Percentiles rank a stretch among this genome's conserved stretches.
These are phyloP conservation scores for Aphelocoma coerulescens DNA, from an alignment of 2,113 vertebrate genomes.

Conservation along the genomic window DNA sequence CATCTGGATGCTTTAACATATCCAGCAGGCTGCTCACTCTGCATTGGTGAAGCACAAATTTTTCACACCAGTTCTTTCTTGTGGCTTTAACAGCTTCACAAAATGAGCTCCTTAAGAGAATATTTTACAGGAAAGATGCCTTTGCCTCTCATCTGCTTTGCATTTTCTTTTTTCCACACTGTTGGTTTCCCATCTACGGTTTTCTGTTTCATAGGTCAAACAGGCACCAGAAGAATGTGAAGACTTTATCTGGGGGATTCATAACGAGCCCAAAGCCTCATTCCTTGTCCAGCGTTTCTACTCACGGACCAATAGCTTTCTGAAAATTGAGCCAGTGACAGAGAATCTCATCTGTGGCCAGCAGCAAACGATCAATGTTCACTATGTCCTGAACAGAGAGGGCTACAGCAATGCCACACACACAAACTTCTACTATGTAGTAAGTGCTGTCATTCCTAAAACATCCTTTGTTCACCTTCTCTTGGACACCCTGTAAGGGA, in stretches of 20 bases:
- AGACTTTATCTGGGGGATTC: constrained; percentile 21
- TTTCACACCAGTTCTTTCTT: background rate
- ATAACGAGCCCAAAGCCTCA: background rate
- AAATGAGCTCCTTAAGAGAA: background rate
- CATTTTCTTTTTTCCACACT: background rate
- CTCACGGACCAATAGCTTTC: constrained; percentile 67
- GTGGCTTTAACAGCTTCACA: background rate
- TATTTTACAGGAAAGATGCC: background rate
- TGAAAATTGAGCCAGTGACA: constrained; percentile 48
- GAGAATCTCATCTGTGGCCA: constrained; percentile 63
- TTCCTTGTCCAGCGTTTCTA: constrained; percentile 61
- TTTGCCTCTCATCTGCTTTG: background rate
- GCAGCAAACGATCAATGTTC: background rate
- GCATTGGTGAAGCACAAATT: background rate
- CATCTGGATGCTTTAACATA: background rate
- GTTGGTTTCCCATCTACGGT: background rate
- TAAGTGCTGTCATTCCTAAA: background rate
- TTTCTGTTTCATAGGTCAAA: background rate
- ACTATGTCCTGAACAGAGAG: constrained; percentile 54
- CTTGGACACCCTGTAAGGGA: background rate
- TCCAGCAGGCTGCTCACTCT: accelerated
- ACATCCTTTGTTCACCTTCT: background rate
- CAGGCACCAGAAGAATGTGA: constrained; percentile 47
- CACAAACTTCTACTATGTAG: constrained; percentile 66
- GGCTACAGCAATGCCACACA: background rate